Evolutionary conservation across 2,113 vertebrate genomes (phyloP).

Genomic region (Xiphophorus hellerii): DNA sequence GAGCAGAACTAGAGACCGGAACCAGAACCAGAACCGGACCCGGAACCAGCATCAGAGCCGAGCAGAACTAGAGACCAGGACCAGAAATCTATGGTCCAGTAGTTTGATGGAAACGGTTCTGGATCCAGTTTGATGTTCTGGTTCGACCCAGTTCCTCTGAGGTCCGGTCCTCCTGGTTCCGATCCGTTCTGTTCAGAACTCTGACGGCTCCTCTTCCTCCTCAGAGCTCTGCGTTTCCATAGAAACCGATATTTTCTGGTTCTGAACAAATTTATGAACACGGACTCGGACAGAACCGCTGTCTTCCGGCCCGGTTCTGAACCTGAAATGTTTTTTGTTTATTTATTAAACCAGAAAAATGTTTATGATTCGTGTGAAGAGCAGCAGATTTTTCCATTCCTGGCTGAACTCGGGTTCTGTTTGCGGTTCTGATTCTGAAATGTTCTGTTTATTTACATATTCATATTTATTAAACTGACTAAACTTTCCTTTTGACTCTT

Average conservation of each 20-base stretch:
- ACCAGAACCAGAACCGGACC: background rate
- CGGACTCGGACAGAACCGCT: background rate
- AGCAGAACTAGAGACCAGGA: background rate
- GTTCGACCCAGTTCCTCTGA: background rate
- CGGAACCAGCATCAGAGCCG: background rate
- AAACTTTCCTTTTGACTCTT: too few relatives aligned
- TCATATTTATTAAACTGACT: background rate
- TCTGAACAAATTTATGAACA: background rate
- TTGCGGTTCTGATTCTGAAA: background rate
- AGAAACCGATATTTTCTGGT: background rate
- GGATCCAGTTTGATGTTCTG: too few relatives aligned
- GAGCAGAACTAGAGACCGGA: background rate
- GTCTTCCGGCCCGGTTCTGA: background rate
- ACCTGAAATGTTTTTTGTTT: background rate
- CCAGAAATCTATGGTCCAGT: background rate
- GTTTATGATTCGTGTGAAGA: background rate
- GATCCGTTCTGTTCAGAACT: too few relatives aligned
- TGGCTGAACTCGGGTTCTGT: background rate
- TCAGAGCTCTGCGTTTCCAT: too few relatives aligned
- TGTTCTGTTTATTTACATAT: background rate
- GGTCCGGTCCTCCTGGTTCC: too few relatives aligned
- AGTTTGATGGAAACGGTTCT: background rate
- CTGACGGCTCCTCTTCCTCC: too few relatives aligned
- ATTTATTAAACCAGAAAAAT: too few relatives aligned
- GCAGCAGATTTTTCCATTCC: too few relatives aligned